These are phyloP conservation scores for Crocodylus rhombifer DNA, from an alignment of 2,797 vertebrate species.

Conservation along the genomic window DNA sequence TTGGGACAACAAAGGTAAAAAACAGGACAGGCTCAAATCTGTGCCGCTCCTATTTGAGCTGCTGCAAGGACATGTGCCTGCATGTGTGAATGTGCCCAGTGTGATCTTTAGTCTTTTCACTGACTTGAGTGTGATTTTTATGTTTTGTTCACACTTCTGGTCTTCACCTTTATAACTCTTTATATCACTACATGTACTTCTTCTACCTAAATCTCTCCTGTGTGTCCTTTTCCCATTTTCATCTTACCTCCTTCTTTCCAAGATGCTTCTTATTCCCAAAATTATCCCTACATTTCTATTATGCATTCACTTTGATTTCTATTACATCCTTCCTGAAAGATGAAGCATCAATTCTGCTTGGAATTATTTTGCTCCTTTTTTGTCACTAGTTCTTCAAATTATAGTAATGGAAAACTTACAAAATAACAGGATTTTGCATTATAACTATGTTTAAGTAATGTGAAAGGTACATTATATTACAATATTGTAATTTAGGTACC, in stretches of 20 bases:
- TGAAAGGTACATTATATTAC: background rate
- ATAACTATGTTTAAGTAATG: too few species aligned
- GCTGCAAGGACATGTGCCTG: too few species aligned
- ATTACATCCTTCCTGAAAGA: background rate
- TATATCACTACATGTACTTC: background rate
- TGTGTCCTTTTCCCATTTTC: background rate
- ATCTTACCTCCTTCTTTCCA: background rate
- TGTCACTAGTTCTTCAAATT: background rate
- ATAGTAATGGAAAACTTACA: background rate
- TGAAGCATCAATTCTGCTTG: background rate
- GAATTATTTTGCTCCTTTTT: background rate
- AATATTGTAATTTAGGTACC: background rate
- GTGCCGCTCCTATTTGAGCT: too few species aligned
- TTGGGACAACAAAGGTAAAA: too few species aligned
- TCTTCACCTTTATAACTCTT: background rate
- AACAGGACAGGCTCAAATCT: too few species aligned
- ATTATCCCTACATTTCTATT: background rate
- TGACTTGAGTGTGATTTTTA: background rate
- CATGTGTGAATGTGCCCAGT: too few species aligned
- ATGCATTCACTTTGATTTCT: background rate
- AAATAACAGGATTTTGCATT: too few species aligned
- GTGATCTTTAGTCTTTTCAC: too few species aligned
- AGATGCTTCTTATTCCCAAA: background rate
- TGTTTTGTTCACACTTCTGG: background rate
- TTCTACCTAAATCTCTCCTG: background rate